Conservation (phyloP, 2,113 vertebrate species). For the Bubo scandiacus region DNA sequence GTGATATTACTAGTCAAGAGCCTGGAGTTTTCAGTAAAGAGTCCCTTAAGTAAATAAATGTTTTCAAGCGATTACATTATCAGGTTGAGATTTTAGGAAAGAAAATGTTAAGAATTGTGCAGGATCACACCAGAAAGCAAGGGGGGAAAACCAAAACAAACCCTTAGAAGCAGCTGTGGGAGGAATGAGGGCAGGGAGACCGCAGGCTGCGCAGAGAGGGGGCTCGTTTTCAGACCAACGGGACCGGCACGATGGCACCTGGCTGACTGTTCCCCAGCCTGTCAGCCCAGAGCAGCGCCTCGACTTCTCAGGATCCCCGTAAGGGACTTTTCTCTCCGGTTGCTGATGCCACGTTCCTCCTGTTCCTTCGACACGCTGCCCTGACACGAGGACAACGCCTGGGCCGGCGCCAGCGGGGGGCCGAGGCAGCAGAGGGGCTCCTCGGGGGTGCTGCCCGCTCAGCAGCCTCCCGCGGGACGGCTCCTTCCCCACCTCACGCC, state of each 20-base stretch:
- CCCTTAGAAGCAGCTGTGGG: rapidly evolving
- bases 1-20: slow-evolving; percentile 73
- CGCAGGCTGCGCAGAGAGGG: background rate
- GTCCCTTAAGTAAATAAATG: slow-evolving; percentile 76
- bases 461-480: rapidly evolving
- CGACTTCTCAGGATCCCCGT: background rate
- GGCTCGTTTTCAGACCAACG: background rate
- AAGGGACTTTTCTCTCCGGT: background rate
- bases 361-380: too few relatives aligned
- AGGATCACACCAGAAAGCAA: background rate
- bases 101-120: background rate
- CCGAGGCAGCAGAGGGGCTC: too few relatives aligned
- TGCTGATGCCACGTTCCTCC: background rate
- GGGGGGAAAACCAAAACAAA: background rate
- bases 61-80: slow-evolving; percentile 62
- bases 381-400: too few relatives aligned
- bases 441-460: rapidly evolving
- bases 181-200: background rate
- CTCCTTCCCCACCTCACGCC: background rate
- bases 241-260: background rate
- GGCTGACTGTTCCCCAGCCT: background rate
- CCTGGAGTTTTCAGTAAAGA: slow-evolving; percentile 74
- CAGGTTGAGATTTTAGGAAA: slow-evolving; percentile 26
- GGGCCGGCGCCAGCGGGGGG: too few relatives aligned
- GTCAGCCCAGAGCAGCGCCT: background rate